Evolutionary conservation across 2,113 vertebrate species (phyloP), one percentile per base, ranked within the genome.

Genomic region (Aldabrachelys gigantea): DNA sequence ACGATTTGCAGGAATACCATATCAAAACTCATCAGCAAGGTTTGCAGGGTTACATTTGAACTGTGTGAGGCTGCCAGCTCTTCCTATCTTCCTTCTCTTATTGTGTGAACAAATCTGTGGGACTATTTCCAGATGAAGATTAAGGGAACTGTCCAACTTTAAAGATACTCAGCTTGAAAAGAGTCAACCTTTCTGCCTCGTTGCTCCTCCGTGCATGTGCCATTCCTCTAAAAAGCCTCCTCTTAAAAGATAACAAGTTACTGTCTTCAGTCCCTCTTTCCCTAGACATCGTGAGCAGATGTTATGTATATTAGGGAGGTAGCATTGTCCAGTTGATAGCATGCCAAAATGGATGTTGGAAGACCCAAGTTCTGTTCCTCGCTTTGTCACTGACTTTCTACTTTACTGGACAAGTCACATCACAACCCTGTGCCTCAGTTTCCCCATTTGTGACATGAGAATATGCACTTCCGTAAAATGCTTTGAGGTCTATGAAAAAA

Each of bases 11-110:
- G 78, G 31, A 81, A 38, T 50, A 56, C 13, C 54, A 50, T 80
- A 3, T 3, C 85, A 38, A 38, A 52, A 9, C 17, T 35, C 11
- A 82, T 54, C 56, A 56, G 21, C 47, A 11, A 76, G 27, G 6
- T 5, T 35, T 2, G 19, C 35, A 6, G 1, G 3, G 0, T 17
- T 14, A 11, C 4, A 4, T 3, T n/a, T 3, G 25, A n/a, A 27
- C 72, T 75, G 52, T 22, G 65, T 0, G 0, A 0, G 0, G 53
- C 75, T 19, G 47, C 5, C 53, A 22, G 69, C 57, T 49, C 47
- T 52, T 29, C 7, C 29, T 49, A 1, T 31, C 13, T 4, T n/a
- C 9, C 82, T 87, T 82, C 14, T 65, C 31, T 62, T 35, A n/a
- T 69, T 69, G 35, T n/a, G 35, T n/a, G 62, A 69, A n/a, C 62